phyloP scores from a whole-genome alignment of 2,888 invertebrate genomes.

The Patella caerulea region DNA sequence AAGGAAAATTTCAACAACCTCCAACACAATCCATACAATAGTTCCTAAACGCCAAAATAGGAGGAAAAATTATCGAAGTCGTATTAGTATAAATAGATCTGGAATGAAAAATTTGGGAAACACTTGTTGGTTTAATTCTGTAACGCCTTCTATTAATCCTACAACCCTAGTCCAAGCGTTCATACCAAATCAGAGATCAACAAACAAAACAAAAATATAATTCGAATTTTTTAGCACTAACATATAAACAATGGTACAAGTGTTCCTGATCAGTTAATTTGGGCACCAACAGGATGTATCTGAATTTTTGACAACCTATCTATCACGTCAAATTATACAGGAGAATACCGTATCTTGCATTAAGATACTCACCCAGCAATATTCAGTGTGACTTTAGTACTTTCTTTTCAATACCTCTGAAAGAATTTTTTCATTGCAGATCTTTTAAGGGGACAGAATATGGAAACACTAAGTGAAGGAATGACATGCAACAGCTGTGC shows the following conservation, averaged over 20 bases:
- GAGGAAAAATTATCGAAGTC: background rate
- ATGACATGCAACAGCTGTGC: background rate
- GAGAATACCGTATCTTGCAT: background rate
- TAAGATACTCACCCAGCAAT: background rate
- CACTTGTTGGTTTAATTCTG: background rate
- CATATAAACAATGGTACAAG: background rate
- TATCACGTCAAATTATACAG: background rate
- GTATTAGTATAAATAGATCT: background rate
- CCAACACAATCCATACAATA: background rate
- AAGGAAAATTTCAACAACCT: background rate
- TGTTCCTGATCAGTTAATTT: background rate
- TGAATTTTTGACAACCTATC: slow-evolving; percentile 1
- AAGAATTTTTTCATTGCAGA: background rate
- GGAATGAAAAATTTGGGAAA: background rate
- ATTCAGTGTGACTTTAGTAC: background rate
- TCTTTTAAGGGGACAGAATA: background rate
- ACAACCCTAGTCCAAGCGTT: background rate
- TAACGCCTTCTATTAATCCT: background rate
- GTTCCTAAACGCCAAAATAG: no score
- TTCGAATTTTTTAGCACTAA: background rate
- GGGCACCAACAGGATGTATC: slow-evolving; percentile 5
- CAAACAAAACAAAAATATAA: background rate
- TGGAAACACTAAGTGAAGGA: background rate
- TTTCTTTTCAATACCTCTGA: background rate
- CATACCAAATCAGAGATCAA: background rate